A percentile compares a stretch with the other conserved stretches of the same genome.
These are phyloP conservation scores for Oscheius sp. DNA, from an alignment of 2,888 invertebrate genomes.

Conservation along the genomic window DNA sequence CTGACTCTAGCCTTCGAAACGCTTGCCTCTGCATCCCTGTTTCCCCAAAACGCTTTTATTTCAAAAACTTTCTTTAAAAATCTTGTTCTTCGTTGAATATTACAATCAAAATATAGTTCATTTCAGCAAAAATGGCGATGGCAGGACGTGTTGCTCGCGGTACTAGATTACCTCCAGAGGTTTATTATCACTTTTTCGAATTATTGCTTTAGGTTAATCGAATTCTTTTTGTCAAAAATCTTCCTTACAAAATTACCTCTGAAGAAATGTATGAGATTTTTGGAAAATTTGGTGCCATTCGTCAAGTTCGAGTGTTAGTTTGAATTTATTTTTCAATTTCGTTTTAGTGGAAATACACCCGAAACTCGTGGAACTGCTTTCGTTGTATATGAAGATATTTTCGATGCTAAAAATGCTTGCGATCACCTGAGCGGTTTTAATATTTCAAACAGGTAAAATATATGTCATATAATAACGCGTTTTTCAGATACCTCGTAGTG, in stretches of 20 bases:
- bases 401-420: slow-evolving; percentile 99
- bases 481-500: slow-evolving; percentile 89
- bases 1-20: too few species aligned
- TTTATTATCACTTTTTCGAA: neutral
- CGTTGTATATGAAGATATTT: slow-evolving; percentile 99
- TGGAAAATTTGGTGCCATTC: slow-evolving; percentile 98
- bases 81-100: neutral
- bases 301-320: slow-evolving; percentile 95
- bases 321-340: neutral
- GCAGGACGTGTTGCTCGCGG: slow-evolving; percentile 55
- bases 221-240: slow-evolving; percentile 92
- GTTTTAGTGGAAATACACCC: slow-evolving; percentile 86
- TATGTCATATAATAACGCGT: neutral
- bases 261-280: slow-evolving; percentile 99
- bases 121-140: slow-evolving; percentile 64
- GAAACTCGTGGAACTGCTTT: slow-evolving; percentile 98
- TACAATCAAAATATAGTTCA: neutral
- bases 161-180: slow-evolving; percentile 87
- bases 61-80: neutral
- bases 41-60: too few species aligned
- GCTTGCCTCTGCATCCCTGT: too few species aligned
- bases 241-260: slow-evolving; percentile 98
- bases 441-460: slow-evolving; percentile 89
- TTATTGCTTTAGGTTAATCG: slow-evolving; percentile 85
- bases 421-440: slow-evolving; percentile 98